Base-by-base conservation (phyloP, 2,888 invertebrate species). In the Muschampia plurimacula region DNA sequence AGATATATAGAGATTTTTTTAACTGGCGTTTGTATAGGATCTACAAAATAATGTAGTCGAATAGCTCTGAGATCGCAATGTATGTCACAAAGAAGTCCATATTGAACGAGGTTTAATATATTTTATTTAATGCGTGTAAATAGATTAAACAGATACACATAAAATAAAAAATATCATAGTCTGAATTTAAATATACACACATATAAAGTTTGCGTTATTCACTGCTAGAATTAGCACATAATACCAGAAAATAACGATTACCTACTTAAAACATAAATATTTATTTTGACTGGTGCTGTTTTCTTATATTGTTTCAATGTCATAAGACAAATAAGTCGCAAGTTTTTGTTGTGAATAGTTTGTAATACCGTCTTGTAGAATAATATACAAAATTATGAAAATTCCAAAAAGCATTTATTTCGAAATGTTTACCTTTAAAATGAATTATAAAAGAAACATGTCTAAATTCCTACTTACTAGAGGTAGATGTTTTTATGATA, bases 351-450 rank as follows among this genome's bases (percentile, higher is more conserved):
- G 59, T 59, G 59, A 59, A 73, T 76, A 82, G 81, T 83, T 83
- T 49, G 80, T 52, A 52, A 52, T 52, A n/a, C 6, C 82, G 80
- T 79, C 78, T 77, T 80, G 78, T 65, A 77, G 74, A 75, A 67
- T 81, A 77, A 78, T 78, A 75, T 80, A 78, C 77, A 78, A 80
- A 78, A 76, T 74, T 72, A 63, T 76, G 57, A 82, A 83, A 82
- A 91, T 91, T 91, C 91, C 91, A 81, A 78, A 67, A 86, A 85
- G 91, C 91, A 91, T 91, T 91, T 91, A 91, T 82, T 72, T 65
- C 57, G 46, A 69, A 57, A 70, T 44, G 13, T 65, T 65, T 65
- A 65, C 55, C 15, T 36, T 15, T 52, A 59, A 28, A 57, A 66
- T 41, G 52, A 52, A 46, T 13, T 10, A 8, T 49, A 60, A 66